Base-by-base conservation (phyloP, 2,797 vertebrate genomes). In the Cephalopachus bancanus region DNA sequence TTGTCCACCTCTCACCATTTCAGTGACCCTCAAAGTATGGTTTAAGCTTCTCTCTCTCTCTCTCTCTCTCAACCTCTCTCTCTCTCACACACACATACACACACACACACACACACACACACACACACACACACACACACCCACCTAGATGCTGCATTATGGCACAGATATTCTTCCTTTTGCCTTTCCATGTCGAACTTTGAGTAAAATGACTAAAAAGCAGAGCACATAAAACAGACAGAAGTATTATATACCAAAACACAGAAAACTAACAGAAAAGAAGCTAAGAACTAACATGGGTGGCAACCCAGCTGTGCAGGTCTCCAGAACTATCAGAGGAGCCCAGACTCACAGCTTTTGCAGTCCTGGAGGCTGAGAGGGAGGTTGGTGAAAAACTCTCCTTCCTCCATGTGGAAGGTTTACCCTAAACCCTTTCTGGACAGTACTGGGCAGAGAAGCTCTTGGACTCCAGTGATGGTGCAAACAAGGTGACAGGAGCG, bases 1-100 rank as follows among this genome's bases (percentile, higher is more conserved):
- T 0, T 10, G 55, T 0, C 1, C 12, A 0, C 4, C 30, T 24
- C 28, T 78, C 28, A 1, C 2, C 64, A 33, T 5, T 5, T 37
- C 10, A 26, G 64, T 0, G 20, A 20, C 22, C 33, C 57, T 51
- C 28, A 3, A 51, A 0, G 5, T 19, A 0, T 15, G 19, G 30
- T 60, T 62, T 22, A 16, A 28, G 60, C 3, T 2, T 1, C 4
- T 8, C 3, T 1, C 22, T 11, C 30, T 17, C 37, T 5, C 4
- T n/a, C 9, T 51, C 2, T 51, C 24, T 49, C 1, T 33, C 4
- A 15, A 6, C n/a, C 24, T 57, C 1, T 33, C 5, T 55, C 10
- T 10, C 4, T 7, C 12, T 24, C 6, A 24, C 20, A 33, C 19
- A n/a, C 57, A 6, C 11, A 1, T 22, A 1, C 5, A 1, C 24